These are phyloP conservation scores for Drosophila macrothrix DNA, from an alignment of 2,888 invertebrate genomes.

Conservation along the genomic window DNA sequence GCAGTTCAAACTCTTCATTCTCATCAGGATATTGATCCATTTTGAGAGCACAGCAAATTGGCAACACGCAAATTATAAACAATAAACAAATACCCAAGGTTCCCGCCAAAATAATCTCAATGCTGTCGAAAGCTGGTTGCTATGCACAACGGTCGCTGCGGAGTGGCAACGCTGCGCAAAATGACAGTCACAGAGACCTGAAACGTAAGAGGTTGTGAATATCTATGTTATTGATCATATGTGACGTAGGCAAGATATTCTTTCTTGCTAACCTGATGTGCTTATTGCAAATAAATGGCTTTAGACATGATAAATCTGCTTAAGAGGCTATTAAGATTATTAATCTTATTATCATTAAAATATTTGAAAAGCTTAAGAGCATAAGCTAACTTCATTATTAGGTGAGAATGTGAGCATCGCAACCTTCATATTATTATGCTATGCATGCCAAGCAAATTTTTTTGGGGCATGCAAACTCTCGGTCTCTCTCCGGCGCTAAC, in stretches of 20 bases:
- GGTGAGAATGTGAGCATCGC: background rate
- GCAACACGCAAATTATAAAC: slow-evolving; percentile 16
- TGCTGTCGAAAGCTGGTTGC: slow-evolving; percentile 22
- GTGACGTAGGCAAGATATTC: slow-evolving; percentile 1
- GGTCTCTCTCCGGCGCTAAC: slow-evolving; percentile 36
- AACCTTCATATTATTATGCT: slow-evolving; percentile 11
- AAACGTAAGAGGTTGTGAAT: background rate
- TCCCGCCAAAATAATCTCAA: slow-evolving; percentile 45
- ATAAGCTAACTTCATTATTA: background rate
- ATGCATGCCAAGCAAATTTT: slow-evolving; percentile 14
- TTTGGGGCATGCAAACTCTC: slow-evolving; percentile 22
- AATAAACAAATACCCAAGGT: slow-evolving; percentile 37
- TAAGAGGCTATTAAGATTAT: background rate
- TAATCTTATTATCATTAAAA: background rate
- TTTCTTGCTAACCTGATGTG: background rate
- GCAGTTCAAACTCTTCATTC: slow-evolving; percentile 89
- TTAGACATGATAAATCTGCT: background rate
- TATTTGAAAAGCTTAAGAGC: background rate
- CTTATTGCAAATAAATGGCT: background rate
- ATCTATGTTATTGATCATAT: background rate
- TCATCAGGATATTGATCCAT: slow-evolving; percentile 85
- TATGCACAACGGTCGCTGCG: background rate
- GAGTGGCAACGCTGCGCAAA: slow-evolving; percentile 37
- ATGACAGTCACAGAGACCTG: background rate
- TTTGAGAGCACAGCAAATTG: slow-evolving; percentile 7